Conservation (phyloP, 2,113 vertebrate genomes). For the Hylia prasina region DNA sequence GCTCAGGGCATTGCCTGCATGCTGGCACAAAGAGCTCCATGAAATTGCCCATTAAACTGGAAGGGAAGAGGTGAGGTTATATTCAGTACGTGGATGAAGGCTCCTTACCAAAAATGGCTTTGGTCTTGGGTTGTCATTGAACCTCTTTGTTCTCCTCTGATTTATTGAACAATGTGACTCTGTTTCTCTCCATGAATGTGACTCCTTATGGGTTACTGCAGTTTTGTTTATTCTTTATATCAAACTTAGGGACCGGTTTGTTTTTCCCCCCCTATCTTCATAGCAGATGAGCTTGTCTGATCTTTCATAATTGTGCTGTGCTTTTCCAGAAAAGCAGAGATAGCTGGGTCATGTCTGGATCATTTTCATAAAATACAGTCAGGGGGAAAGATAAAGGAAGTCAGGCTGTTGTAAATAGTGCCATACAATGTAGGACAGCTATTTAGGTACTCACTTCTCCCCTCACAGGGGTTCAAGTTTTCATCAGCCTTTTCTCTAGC, state of each 20-base stretch:
- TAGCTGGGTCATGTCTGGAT: not conserved
- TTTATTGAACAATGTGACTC: conserved; percentile 2
- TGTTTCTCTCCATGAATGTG: not conserved
- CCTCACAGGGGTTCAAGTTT: not conserved
- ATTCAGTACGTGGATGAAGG: not conserved
- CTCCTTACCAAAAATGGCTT: not conserved
- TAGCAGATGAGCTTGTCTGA: not conserved
- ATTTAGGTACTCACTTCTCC: conserved; percentile 20
- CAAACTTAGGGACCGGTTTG: not conserved
- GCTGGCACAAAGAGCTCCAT: not conserved
- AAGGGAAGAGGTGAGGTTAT: not conserved
- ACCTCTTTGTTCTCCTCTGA: conserved; percentile 41
- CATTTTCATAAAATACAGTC: not conserved
- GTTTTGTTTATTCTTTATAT: not conserved
- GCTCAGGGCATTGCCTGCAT: not conserved
- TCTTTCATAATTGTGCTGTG: not conserved
- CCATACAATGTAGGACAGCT: conserved; percentile 4
- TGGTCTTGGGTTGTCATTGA: not conserved
- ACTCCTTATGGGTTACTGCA: not conserved
- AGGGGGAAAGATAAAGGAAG: not conserved
- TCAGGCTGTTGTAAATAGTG: not conserved
- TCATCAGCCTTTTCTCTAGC: not conserved
- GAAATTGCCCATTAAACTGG: not conserved
- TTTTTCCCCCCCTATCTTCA: not conserved
- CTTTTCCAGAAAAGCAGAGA: not conserved